Percentiles rank a stretch among this genome's conserved stretches.
These are phyloP conservation scores for Brachyopa scutellaris DNA, from an alignment of 2,888 invertebrate species.

Conservation along the genomic window DNA sequence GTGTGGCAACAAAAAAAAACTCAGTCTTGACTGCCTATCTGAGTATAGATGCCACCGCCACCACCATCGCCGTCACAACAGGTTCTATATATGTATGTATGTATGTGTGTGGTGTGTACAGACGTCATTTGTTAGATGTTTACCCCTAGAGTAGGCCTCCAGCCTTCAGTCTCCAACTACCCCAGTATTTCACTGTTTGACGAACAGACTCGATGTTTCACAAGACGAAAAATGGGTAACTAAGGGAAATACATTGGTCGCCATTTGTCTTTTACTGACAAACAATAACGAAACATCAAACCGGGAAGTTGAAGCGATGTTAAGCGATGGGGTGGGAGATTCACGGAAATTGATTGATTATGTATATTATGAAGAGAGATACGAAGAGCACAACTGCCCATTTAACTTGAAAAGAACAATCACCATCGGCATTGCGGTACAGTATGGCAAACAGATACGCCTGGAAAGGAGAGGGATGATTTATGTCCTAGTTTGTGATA, in stretches of 20 bases:
- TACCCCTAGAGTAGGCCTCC: slow-evolving; percentile 35
- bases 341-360: slow-evolving; percentile 49
- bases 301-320: background rate
- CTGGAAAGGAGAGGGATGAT: too few relatives aligned
- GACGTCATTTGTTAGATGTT: slow-evolving; percentile 50
- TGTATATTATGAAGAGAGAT: slow-evolving; percentile 38
- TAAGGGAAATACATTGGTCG: slow-evolving; percentile 47
- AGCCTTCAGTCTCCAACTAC: too few relatives aligned
- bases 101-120: too few relatives aligned
- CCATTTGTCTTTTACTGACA: slow-evolving; percentile 51
- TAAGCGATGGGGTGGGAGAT: slow-evolving; percentile 10
- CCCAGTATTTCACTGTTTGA: slow-evolving; percentile 19
- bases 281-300: slow-evolving; percentile 49
- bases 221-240: slow-evolving; percentile 21
- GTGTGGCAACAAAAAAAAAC: background rate
- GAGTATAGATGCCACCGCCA: background rate
- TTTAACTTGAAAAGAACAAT: slow-evolving; percentile 13
- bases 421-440: background rate
- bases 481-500: too few relatives aligned
- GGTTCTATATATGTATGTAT: slow-evolving; percentile 14
- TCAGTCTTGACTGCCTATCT: background rate
- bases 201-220: slow-evolving; percentile 26
- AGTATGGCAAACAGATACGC: background rate
- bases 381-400: slow-evolving; percentile 30
- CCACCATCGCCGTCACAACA: slow-evolving; percentile 39